Evolutionary conservation across 2,113 vertebrate species (phyloP).

Genomic region (Falcunculus frontatus): DNA sequence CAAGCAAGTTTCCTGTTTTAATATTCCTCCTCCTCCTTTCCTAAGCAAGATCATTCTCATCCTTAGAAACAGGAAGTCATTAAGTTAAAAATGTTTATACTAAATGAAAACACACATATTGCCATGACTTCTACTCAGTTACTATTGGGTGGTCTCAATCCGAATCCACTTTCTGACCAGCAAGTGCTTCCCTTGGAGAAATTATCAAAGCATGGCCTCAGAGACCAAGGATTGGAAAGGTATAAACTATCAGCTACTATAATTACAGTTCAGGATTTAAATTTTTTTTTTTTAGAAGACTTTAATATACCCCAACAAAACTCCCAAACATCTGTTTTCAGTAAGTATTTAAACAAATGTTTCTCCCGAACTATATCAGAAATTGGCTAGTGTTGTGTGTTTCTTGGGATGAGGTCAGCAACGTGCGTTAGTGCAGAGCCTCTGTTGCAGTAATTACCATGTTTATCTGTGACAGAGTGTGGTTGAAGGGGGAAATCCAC

Average conservation of each 20-base stretch:
- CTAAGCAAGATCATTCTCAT: not conserved
- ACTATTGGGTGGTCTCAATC: conserved; percentile 53
- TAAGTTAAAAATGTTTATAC: conserved; percentile 38
- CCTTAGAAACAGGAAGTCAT: conserved; percentile 52
- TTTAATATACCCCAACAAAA: not conserved
- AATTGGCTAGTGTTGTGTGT: not conserved
- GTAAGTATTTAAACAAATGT: conserved; percentile 8
- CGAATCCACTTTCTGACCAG: not conserved
- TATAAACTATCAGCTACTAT: not conserved
- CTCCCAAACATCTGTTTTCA: conserved; percentile 32
- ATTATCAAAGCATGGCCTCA: not conserved
- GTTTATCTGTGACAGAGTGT: not conserved
- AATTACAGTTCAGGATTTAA: not conserved
- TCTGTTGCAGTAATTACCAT: not conserved
- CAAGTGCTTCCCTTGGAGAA: conserved; percentile 17
- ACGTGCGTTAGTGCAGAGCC: not conserved
- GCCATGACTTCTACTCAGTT: not conserved
- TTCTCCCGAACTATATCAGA: not conserved
- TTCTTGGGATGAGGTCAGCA: not conserved
- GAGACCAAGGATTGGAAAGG: not conserved
- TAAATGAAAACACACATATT: conserved; percentile 46
- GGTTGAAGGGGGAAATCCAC: not conserved
- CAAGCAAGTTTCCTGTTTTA: not conserved
- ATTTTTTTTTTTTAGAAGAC: not conserved
- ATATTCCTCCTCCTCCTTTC: not conserved